Evolutionary conservation across 2,797 vertebrate genomes (phyloP), one percentile per base, ranked within the genome.

Genomic region (Acanthurus leucopareius): DNA sequence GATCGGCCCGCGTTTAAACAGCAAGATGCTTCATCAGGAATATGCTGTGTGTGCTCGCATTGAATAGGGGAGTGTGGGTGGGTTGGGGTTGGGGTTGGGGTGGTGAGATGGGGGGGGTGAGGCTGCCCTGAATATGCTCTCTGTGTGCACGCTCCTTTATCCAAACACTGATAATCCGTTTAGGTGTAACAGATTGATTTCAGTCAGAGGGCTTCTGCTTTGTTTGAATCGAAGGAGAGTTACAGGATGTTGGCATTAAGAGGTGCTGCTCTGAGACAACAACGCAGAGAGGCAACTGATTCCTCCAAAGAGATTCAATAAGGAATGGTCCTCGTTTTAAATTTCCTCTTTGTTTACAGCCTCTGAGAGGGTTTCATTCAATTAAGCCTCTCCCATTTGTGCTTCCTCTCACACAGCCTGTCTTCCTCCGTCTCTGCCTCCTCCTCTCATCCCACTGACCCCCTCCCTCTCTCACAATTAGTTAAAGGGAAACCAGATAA

Each of bases 11-110:
- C 91, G 87, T 91, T 93, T 83, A 88, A 90, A 85, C 81, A 88
- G 90, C 73, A 76, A 75, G 91, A 92, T 91, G 88, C 90, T 90
- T 88, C 89, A 90, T 93, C 91, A 90, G 87, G 89, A 89, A 92
- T 90, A 89, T 93, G 91, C 91, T 88, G 88, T 57, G 90, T 90
- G 78, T 64, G 89, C 91, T 88, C 8, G 64, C 47, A 20, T 40
- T 77, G 80, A 73, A 79, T 35, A 59, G 53, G 45, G 28, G 49
- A 79, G 68, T 2, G 42, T 62, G 68, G 64, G 69, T 7, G 57
- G 42, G 28, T 32, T 32, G 28, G 28, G 28, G 28, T 32, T 32
- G 28, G 28, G 28, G 25, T 3, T 11, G 22, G 70, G 64, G 71
- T 3, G 61, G 44, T 8, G 17, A 28, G 52, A 19, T 10, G 57